Evolutionary conservation across 2,888 invertebrate genomes (phyloP).

Genomic region (Aplocera efformata): DNA sequence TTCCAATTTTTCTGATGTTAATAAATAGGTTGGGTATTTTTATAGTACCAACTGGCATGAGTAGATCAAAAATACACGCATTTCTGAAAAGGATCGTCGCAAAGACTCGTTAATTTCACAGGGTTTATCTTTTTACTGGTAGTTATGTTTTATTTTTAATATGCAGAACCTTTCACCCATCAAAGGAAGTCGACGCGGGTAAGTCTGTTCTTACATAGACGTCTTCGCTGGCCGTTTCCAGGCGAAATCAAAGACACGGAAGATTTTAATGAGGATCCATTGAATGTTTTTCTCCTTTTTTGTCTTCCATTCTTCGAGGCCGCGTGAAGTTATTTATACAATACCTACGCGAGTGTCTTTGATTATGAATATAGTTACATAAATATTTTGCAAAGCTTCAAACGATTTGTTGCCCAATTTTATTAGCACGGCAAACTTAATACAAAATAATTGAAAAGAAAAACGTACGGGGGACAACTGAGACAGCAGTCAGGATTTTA

Average conservation of each 20-base stretch:
- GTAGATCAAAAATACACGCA: background rate
- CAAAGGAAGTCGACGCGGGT: constrained; percentile 33
- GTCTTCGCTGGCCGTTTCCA: constrained; percentile 61
- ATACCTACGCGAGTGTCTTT: constrained; percentile 22
- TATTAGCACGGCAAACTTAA: constrained; percentile 13
- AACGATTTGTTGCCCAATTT: constrained; percentile 16
- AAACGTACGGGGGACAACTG: constrained; percentile 34
- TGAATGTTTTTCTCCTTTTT: constrained; percentile 49
- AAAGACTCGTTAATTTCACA: constrained; percentile 15
- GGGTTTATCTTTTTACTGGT: constrained; percentile 18
- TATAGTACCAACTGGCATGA: background rate
- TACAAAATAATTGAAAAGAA: constrained; percentile 14
- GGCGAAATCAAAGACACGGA: constrained; percentile 75
- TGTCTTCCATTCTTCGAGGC: constrained; percentile 46
- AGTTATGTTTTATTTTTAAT: constrained; percentile 22
- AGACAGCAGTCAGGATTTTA: constrained; percentile 66
- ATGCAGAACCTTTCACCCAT: constrained; percentile 26
- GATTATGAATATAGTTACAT: constrained; percentile 14
- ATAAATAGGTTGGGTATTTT: too few relatives aligned
- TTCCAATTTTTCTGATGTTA: too few relatives aligned
- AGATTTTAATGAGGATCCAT: constrained; percentile 78
- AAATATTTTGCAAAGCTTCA: constrained; percentile 15
- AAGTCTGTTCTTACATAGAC: constrained; percentile 48
- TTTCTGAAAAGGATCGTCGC: too few relatives aligned
- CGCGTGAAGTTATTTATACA: constrained; percentile 24